phyloP scores from a whole-genome alignment of 2,888 invertebrate species.

The Drosophila meridionalis region DNA sequence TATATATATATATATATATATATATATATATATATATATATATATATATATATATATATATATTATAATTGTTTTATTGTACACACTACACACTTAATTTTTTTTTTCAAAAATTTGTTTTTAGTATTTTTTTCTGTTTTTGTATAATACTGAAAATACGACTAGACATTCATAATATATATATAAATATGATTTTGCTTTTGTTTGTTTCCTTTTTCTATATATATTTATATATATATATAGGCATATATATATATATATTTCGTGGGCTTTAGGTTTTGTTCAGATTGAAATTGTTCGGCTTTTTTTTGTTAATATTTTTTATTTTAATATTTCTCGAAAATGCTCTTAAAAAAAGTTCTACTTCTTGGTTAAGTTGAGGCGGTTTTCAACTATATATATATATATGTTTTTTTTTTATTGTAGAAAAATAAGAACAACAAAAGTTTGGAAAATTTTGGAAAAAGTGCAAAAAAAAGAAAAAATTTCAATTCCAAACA shows the following conservation, averaged over 20 bases:
- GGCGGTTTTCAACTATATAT: constrained; percentile 24
- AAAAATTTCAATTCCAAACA: constrained; percentile 25
- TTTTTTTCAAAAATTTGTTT: constrained; percentile 70
- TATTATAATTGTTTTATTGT: constrained; percentile 67
- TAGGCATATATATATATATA: constrained; percentile 58
- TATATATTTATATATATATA: constrained; percentile 54
- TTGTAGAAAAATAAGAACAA: constrained; percentile 47
- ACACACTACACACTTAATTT: constrained; percentile 77
- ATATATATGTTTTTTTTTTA: not conserved
- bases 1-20: not conserved
- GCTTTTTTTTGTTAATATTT: constrained; percentile 47
- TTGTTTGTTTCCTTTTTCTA: constrained; percentile 41
- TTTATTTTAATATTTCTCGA: constrained; percentile 67
- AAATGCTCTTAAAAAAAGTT: constrained; percentile 73
- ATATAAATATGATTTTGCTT: constrained; percentile 74
- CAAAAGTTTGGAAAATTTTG: constrained; percentile 26
- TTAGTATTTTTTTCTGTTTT: constrained; percentile 64
- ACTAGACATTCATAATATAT: constrained; percentile 84
- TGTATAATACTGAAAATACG: constrained; percentile 85
- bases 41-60: constrained; percentile 31
- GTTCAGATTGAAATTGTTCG: constrained; percentile 77
- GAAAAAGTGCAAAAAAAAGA: constrained; percentile 25
- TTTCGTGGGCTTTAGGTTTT: constrained; percentile 77
- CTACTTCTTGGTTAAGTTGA: constrained; percentile 23
- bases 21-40: constrained; percentile 12